Percentiles rank a stretch among this genome's conserved stretches.
Evolutionary conservation across 2,888 invertebrate species (phyloP).

Genomic region (Callyntrura guangdongensis): DNA sequence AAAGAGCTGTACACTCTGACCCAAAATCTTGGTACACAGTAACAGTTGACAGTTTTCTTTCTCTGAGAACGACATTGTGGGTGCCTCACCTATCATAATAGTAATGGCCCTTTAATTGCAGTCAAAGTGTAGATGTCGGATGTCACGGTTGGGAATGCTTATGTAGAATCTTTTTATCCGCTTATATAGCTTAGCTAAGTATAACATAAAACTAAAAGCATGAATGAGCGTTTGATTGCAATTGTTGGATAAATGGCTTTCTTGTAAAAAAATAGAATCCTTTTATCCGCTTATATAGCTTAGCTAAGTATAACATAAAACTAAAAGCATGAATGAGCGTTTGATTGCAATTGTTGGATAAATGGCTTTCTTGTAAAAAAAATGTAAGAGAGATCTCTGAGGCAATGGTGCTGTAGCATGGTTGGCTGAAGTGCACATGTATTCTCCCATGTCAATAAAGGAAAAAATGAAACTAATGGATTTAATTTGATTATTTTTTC

Average conservation of each 20-base stretch:
- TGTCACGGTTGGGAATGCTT: neutral
- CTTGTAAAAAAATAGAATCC: neutral
- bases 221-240: neutral
- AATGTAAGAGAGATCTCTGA: neutral
- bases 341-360: neutral
- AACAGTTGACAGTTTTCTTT: no score
- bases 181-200: neutral
- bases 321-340: neutral
- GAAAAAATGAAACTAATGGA: slow-evolving; percentile 43
- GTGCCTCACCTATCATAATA: neutral
- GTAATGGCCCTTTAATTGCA: slow-evolving; percentile 17
- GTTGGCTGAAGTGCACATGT: neutral
- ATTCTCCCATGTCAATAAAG: slow-evolving; percentile 19
- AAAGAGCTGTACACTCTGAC: neutral
- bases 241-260: neutral
- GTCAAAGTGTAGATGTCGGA: slow-evolving; percentile 16
- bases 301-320: no score
- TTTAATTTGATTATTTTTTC: slow-evolving; percentile 84
- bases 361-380: neutral
- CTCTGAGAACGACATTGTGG: neutral
- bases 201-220: neutral
- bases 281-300: slow-evolving; percentile 5
- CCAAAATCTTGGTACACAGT: no score
- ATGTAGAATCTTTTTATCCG: neutral
- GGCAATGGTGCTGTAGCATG: neutral